phyloP scores from a whole-genome alignment of 2,113 vertebrate genomes.

The Bubo scandiacus region DNA sequence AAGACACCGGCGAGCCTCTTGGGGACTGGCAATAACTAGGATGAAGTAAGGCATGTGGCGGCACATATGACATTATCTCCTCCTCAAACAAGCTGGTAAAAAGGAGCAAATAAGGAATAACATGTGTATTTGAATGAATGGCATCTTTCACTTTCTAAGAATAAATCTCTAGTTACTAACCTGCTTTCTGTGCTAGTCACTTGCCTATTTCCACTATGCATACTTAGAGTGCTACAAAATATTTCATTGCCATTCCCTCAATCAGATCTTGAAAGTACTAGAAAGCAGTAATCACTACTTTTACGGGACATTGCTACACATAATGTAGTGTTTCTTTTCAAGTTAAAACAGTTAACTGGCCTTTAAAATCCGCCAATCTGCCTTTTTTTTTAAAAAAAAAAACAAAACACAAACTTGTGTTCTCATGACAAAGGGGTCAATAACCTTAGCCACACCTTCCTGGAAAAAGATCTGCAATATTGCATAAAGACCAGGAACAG shows the following conservation, averaged over 20 bases:
- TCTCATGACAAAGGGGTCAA: background rate
- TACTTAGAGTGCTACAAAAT: background rate
- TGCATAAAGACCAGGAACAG: background rate
- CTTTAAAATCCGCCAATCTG: background rate
- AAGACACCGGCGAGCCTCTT: conserved; percentile 83
- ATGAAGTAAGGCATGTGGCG: conserved; percentile 92
- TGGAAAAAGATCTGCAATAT: background rate
- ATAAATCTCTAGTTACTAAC: background rate
- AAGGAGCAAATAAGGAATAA: background rate
- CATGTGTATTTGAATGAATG: background rate
- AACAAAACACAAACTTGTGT: background rate
- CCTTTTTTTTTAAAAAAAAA: background rate
- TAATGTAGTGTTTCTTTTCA: background rate
- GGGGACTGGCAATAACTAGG: conserved; percentile 90
- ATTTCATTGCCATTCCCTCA: background rate
- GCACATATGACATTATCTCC: conserved; percentile 99
- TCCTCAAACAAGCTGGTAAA: conserved; percentile 93
- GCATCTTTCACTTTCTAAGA: background rate
- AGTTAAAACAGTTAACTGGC: background rate
- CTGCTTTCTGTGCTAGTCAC: background rate
- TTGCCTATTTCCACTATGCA: background rate
- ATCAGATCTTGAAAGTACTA: background rate
- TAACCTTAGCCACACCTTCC: background rate
- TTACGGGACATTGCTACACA: background rate
- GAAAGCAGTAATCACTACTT: background rate